phyloP scores from a whole-genome alignment of 2,797 vertebrate genomes.

The Podarcis lilfordi region DNA sequence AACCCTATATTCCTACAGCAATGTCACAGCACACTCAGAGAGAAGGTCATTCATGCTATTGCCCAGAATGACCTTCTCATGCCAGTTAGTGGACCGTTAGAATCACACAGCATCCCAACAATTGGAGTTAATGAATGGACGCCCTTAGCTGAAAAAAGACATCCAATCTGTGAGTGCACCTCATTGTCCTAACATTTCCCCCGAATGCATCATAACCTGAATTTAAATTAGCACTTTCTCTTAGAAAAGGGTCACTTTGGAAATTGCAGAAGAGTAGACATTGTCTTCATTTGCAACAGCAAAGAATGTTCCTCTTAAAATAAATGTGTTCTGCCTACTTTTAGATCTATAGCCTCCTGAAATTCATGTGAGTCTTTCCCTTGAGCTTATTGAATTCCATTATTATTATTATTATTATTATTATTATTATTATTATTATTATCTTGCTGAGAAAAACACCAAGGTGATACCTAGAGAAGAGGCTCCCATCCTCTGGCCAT shows the following conservation, averaged over 20 bases:
- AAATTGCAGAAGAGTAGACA: not conserved
- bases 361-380: not conserved
- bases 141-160: constrained; percentile 1
- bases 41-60: not conserved
- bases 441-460: not conserved
- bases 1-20: not conserved
- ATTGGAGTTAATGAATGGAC: not conserved
- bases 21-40: not conserved
- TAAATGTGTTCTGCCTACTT: not conserved
- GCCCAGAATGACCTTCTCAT: not conserved
- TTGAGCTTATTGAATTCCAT: not conserved
- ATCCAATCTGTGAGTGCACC: not conserved
- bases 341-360: not conserved
- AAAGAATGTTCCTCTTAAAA: not conserved
- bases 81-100: not conserved
- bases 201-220: not conserved
- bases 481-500: not conserved
- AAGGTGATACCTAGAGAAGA: not conserved
- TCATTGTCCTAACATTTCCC: not conserved
- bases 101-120: not conserved
- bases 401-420: not conserved
- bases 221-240: constrained; percentile 10
- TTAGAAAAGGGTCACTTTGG: not conserved
- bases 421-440: not conserved
- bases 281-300: not conserved